phyloP scores from a whole-genome alignment of 2,113 vertebrate species.

The Macroglossus sobrinus region DNA sequence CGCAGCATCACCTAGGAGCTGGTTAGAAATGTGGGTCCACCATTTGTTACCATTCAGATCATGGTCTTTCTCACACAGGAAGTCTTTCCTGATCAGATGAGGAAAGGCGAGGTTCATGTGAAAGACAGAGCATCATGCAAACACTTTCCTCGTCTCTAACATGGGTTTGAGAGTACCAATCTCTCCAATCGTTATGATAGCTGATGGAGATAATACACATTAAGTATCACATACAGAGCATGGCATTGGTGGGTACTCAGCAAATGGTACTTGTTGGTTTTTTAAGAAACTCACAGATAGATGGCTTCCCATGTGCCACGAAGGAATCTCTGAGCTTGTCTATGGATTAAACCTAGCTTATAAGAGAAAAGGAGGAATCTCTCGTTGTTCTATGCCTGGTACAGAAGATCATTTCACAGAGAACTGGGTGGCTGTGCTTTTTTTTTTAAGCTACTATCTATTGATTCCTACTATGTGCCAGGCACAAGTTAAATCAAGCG shows the following conservation, averaged over 20 bases:
- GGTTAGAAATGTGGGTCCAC: background rate
- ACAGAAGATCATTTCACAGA: background rate
- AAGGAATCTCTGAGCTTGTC: background rate
- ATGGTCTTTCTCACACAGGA: background rate
- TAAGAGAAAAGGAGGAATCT: background rate
- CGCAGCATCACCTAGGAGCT: background rate
- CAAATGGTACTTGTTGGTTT: background rate
- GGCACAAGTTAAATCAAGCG: background rate
- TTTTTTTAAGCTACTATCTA: background rate
- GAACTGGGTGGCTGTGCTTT: background rate
- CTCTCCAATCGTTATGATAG: background rate
- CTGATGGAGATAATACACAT: background rate
- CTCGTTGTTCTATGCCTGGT: conserved; percentile 1
- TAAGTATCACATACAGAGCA: background rate
- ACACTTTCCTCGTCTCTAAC: background rate
- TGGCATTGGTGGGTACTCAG: background rate
- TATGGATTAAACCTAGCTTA: background rate
- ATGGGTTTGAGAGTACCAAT: background rate
- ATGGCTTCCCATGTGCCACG: background rate
- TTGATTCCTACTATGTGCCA: background rate
- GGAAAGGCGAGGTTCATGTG: background rate
- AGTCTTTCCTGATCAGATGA: background rate
- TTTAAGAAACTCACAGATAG: background rate
- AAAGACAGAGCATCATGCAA: background rate
- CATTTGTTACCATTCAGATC: background rate